Percentiles rank a stretch among this genome's conserved stretches.
Conservation (phyloP, 53 echinoderm and acorn worm species). For the Temnopleurus reevesii region DNA sequence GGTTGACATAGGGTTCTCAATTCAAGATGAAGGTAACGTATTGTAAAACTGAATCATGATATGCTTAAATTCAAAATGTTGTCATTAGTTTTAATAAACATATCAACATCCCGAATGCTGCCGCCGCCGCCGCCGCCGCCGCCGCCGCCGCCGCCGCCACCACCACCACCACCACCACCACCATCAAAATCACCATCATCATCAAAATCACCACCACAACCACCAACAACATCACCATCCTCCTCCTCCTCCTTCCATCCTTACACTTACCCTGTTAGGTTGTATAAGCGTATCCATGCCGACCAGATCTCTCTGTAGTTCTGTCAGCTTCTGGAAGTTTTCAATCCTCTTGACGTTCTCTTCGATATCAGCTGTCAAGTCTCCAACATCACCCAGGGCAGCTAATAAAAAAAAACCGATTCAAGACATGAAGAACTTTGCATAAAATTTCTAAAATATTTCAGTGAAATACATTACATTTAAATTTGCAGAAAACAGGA, state of each 20-base stretch:
- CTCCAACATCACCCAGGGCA: conserved; percentile 86
- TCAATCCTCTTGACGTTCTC: conserved; percentile 82
- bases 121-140: neutral
- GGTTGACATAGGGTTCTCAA: neutral
- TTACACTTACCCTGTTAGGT: conserved; percentile 91
- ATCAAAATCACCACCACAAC: neutral
- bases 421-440: too few species aligned
- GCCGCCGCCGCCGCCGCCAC: neutral
- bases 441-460: too few species aligned
- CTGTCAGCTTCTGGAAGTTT: conserved; percentile 95
- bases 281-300: conserved; percentile 92
- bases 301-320: conserved; percentile 89
- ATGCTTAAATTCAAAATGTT: too few species aligned
- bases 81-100: neutral
- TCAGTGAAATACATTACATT: too few species aligned
- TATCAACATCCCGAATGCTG: neutral
- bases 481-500: too few species aligned
- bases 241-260: neutral
- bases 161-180: neutral
- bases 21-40: neutral
- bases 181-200: neutral
- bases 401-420: conserved; percentile 60
- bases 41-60: too few species aligned
- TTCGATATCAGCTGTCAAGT: conserved; percentile 77
- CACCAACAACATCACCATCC: neutral